Conservation (phyloP, 2,888 invertebrate species). For the Platerodrilus igneus region DNA sequence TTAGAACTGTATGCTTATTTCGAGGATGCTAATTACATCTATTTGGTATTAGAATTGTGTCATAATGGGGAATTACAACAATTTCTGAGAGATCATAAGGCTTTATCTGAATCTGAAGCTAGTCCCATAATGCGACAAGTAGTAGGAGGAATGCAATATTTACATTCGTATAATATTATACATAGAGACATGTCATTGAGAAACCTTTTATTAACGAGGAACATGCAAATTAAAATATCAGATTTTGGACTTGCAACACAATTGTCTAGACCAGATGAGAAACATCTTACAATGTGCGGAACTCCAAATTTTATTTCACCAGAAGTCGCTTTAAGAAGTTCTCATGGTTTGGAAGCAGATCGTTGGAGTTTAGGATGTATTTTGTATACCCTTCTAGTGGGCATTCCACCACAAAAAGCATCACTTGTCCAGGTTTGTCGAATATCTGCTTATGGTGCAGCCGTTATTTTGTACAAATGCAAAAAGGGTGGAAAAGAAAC, state of each 20-base stretch:
- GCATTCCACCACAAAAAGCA: conserved; percentile 81
- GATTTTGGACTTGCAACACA: conserved; percentile 96
- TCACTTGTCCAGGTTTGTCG: conserved; percentile 78
- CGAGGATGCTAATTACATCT: conserved; percentile 88
- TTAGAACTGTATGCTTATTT: conserved; percentile 86
- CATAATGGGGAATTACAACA: conserved; percentile 88
- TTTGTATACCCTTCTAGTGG: conserved; percentile 85
- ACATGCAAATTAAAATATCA: conserved; percentile 90
- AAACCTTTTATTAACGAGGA: conserved; percentile 80
- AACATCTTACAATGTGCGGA: conserved; percentile 97
- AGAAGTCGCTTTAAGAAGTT: conserved; percentile 81
- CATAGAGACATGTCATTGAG: conserved; percentile 91
- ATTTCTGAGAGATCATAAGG: conserved; percentile 63
- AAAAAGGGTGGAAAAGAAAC: conserved; percentile 57
- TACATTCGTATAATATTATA: conserved; percentile 88
- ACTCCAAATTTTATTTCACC: conserved; percentile 97
- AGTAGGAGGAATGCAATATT: conserved; percentile 83
- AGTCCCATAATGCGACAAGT: conserved; percentile 80
- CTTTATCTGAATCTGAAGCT: conserved; percentile 58
- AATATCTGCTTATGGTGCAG: conserved; percentile 82
- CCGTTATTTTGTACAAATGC: conserved; percentile 58
- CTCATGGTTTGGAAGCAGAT: conserved; percentile 90
- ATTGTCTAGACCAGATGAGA: conserved; percentile 78
- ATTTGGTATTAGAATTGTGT: conserved; percentile 88
- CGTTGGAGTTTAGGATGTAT: conserved; percentile 97